phyloP scores from a whole-genome alignment of 2,888 invertebrate genomes.

The Phasia obesa region DNA sequence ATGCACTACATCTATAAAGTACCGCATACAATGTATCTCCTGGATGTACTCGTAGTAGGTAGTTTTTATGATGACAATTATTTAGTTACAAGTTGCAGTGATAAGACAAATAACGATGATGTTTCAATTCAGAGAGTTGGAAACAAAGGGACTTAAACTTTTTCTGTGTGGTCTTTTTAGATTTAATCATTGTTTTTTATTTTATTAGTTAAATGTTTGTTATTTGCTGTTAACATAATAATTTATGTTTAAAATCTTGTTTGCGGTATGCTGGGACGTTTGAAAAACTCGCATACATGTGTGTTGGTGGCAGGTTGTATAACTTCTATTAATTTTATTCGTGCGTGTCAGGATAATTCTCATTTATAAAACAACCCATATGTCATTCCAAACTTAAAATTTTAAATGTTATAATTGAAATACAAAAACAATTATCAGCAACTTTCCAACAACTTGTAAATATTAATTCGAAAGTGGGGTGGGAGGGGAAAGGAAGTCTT shows the following conservation, averaged over 20 bases:
- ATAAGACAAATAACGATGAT: slow-evolving; percentile 41
- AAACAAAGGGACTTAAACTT: neutral
- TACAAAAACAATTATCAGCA: no score
- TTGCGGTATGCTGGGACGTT: no score
- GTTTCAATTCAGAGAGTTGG: slow-evolving; percentile 9
- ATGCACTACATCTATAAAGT: slow-evolving; percentile 12
- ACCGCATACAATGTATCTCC: slow-evolving; percentile 29
- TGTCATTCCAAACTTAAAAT: no score
- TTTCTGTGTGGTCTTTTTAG: slow-evolving; percentile 20
- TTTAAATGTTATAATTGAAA: no score
- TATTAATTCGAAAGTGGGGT: slow-evolving; percentile 5
- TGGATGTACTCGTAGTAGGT: slow-evolving; percentile 13
- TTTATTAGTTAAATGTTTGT: neutral
- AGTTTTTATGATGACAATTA: slow-evolving; percentile 49
- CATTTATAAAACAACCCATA: no score
- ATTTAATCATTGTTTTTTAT: neutral
- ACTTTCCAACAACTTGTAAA: neutral
- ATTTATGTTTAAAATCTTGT: no score
- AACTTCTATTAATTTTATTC: no score
- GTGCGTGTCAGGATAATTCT: no score
- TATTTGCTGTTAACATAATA: neutral
- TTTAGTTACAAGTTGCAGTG: slow-evolving; percentile 37
- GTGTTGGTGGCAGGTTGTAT: no score
- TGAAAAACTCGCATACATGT: no score
- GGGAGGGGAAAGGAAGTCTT: no score